Evolutionary conservation across 2,888 invertebrate species (phyloP).

Genomic region (Druceiella hillmani): DNA sequence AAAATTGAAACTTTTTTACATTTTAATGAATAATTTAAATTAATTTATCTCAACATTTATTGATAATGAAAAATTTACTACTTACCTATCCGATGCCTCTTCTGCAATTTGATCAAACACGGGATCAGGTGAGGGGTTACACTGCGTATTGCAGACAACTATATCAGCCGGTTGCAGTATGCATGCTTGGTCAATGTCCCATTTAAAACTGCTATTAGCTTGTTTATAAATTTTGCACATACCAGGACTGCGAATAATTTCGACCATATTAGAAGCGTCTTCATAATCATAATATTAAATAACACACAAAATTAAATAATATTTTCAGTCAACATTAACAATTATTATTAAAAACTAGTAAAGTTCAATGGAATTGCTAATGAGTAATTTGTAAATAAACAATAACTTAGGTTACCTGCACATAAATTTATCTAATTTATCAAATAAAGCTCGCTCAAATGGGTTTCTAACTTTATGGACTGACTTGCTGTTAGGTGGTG

Average conservation of each 20-base stretch:
- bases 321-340: too few species aligned
- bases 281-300: too few species aligned
- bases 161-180: conserved; percentile 63
- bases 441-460: conserved; percentile 60
- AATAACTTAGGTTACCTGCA: conserved; percentile 51
- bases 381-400: conserved; percentile 9
- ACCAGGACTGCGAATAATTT: conserved; percentile 35
- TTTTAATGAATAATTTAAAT: not conserved
- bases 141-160: conserved; percentile 58
- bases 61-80: conserved; percentile 2
- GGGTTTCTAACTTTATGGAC: conserved; percentile 56
- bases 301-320: too few species aligned
- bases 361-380: not conserved
- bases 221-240: conserved; percentile 50
- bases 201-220: conserved; percentile 39
- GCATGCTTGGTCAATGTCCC: conserved; percentile 68
- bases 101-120: conserved; percentile 59
- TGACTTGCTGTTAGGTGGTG: conserved; percentile 48
- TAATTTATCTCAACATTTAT: conserved; percentile 9
- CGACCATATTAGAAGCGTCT: not conserved
- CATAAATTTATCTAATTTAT: conserved; percentile 60
- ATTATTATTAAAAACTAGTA: not conserved
- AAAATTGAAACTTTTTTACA: not conserved
- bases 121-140: conserved; percentile 57
- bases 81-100: conserved; percentile 58